Evolutionary conservation across 1,140 invertebrate genomes (phyloP).

Genomic region (Oppia nitens): DNA sequence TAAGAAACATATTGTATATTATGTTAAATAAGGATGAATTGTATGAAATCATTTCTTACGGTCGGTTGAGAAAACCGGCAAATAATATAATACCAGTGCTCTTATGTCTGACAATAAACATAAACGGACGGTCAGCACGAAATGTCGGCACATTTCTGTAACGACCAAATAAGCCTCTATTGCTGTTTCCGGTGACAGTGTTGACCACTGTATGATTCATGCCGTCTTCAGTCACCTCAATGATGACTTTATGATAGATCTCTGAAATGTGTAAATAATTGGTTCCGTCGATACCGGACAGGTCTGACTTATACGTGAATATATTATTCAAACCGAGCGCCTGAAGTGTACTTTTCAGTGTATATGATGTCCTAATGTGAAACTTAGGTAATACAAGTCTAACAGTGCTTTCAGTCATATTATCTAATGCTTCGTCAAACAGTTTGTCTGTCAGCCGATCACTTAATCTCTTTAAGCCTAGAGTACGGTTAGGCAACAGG

Average conservation of each 20-base stretch:
- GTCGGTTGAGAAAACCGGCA: slow-evolving; percentile 32
- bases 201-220: slow-evolving; percentile 31
- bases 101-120: slow-evolving; percentile 49
- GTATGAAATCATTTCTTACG: too few relatives aligned
- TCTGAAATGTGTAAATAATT: slow-evolving; percentile 9
- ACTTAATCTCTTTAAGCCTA: neutral
- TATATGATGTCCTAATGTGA: neutral
- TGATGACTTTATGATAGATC: slow-evolving; percentile 27
- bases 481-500: neutral
- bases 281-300: slow-evolving; percentile 1
- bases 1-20: too few relatives aligned
- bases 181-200: neutral
- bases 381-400: slow-evolving; percentile 3
- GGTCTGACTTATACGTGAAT: slow-evolving; percentile 7
- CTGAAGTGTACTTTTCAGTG: neutral
- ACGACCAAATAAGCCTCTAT: neutral
- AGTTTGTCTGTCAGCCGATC: neutral
- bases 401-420: neutral
- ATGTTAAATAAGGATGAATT: too few relatives aligned
- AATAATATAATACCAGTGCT: slow-evolving; percentile 41
- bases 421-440: neutral
- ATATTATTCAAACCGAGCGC: slow-evolving; percentile 3
- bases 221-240: slow-evolving; percentile 32
- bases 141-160: slow-evolving; percentile 32
- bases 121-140: slow-evolving; percentile 48